Percentiles rank a stretch among this genome's conserved stretches.
Conservation (phyloP, 2,888 invertebrate genomes). For the Tenodera sinensis region DNA sequence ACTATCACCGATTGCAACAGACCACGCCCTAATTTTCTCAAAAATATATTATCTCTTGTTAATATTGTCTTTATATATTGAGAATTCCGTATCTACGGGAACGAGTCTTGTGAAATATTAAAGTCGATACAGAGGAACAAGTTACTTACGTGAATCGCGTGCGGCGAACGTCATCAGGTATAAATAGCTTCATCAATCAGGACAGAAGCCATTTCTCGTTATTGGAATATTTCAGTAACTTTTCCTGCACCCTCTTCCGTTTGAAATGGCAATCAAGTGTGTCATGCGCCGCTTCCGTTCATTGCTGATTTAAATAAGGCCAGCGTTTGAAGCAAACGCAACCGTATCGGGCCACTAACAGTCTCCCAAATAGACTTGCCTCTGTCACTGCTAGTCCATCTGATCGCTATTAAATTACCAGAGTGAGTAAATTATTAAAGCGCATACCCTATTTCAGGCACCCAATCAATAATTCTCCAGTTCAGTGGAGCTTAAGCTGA, state of each 20-base stretch:
- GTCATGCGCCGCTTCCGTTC: background rate
- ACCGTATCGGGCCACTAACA: background rate
- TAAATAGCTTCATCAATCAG: background rate
- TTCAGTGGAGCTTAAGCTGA: background rate
- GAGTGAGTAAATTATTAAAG: background rate
- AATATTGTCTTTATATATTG: too few species aligned
- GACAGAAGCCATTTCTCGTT: background rate
- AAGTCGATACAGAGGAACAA: background rate
- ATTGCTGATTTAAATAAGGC: constrained; percentile 4
- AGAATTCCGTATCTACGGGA: too few species aligned
- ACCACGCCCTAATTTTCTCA: too few species aligned
- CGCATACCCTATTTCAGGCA: background rate
- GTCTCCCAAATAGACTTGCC: background rate
- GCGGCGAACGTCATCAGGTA: background rate
- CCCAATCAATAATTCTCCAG: background rate
- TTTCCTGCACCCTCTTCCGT: background rate
- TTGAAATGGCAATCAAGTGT: background rate
- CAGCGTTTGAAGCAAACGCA: background rate
- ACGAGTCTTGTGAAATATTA: background rate
- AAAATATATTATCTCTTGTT: too few species aligned
- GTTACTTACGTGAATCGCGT: background rate
- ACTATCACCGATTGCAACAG: too few species aligned
- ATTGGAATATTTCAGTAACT: background rate
- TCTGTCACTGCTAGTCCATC: background rate
- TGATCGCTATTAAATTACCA: background rate